phyloP scores from a whole-genome alignment of 2,797 vertebrate species.

The Amphiprion clarkii region DNA sequence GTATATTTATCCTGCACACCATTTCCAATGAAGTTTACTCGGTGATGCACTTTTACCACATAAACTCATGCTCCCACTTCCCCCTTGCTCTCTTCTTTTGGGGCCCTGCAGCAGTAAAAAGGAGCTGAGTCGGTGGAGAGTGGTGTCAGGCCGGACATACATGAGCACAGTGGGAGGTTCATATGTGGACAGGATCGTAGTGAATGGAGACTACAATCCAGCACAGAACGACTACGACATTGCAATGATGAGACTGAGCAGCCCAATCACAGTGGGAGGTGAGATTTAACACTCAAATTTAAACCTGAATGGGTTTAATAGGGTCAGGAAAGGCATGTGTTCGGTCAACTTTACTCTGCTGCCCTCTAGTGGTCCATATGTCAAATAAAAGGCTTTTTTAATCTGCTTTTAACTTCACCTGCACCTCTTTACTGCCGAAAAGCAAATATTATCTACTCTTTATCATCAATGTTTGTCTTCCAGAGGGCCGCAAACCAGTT shows the following conservation, averaged over 20 bases:
- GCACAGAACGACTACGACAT: slow-evolving; percentile 87
- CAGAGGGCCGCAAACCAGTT: slow-evolving; percentile 85
- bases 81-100: background rate
- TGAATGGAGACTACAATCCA: slow-evolving; percentile 62
- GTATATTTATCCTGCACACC: slow-evolving; percentile 27
- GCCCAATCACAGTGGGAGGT: slow-evolving; percentile 87
- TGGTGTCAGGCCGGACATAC: slow-evolving; percentile 82
- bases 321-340: background rate
- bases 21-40: slow-evolving; percentile 56
- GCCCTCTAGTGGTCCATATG: slow-evolving; percentile 56
- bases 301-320: background rate
- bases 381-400: slow-evolving; percentile 12
- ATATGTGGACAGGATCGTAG: slow-evolving; percentile 87
- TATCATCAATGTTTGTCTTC: background rate
- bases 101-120: slow-evolving; percentile 62
- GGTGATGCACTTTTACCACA: slow-evolving; percentile 41
- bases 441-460: background rate
- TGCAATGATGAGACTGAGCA: slow-evolving; percentile 88
- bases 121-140: slow-evolving; percentile 85
- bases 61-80: slow-evolving; percentile 1
- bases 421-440: background rate
- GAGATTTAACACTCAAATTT: slow-evolving; percentile 14
- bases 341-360: slow-evolving; percentile 13
- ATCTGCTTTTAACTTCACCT: background rate
- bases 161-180: slow-evolving; percentile 71